phyloP scores from a whole-genome alignment of 2,113 vertebrate genomes.

The Poeciliopsis retropinna region DNA sequence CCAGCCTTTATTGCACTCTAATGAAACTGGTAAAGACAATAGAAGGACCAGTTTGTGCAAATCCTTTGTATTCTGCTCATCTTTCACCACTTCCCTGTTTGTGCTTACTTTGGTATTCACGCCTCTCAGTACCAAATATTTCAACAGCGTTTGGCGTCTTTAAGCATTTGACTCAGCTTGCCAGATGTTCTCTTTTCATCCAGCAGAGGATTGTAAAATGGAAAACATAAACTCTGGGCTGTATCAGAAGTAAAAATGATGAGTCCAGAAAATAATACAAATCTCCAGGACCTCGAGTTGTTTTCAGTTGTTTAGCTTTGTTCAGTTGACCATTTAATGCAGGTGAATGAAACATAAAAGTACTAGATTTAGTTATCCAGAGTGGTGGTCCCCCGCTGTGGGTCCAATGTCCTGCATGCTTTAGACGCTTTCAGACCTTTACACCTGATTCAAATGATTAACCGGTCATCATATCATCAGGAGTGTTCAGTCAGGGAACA shows the following conservation, averaged over 20 bases:
- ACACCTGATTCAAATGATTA: too few species aligned
- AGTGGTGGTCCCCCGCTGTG: too few species aligned
- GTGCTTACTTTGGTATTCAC: conserved; percentile 21
- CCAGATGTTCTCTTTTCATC: conserved; percentile 65
- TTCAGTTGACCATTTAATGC: too few species aligned
- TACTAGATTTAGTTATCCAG: too few species aligned
- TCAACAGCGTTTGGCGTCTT: conserved; percentile 47
- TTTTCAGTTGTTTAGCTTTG: too few species aligned
- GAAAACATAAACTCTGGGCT: neutral
- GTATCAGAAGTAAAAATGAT: neutral
- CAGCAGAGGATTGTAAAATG: conserved; percentile 47
- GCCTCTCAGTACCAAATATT: conserved; percentile 44
- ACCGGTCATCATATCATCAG: neutral
- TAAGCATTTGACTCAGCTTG: conserved; percentile 23
- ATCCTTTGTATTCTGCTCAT: conserved; percentile 7
- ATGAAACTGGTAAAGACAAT: neutral
- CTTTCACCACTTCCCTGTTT: conserved; percentile 6
- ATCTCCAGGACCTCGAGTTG: neutral
- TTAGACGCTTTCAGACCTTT: too few species aligned
- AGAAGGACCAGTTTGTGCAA: neutral
- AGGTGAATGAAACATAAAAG: too few species aligned
- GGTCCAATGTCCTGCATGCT: too few species aligned
- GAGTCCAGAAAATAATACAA: neutral
- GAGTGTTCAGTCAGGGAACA: neutral
- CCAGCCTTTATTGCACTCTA: neutral